Base-by-base conservation (phyloP, 2,888 invertebrate species). In the Frankliniella intonsa region DNA sequence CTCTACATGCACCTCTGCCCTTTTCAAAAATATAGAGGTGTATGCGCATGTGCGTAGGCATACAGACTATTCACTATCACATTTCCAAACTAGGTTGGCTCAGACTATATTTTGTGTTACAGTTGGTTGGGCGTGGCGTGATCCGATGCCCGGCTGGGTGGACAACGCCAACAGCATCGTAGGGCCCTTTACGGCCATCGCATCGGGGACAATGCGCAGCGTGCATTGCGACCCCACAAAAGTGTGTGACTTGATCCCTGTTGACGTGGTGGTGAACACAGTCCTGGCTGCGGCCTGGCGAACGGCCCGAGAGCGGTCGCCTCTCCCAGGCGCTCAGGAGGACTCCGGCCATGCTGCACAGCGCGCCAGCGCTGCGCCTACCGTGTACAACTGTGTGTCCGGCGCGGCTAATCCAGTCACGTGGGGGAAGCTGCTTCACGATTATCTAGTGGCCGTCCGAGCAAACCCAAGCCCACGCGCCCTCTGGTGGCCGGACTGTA, bases 101-200 rank as follows among this genome's bases (percentile, higher is more conserved):
- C 38, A 38, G 38, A 38, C 38, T 38, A 3, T 38, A 38, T 5
- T n/a, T n/a, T 38, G 38, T 38, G 38, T 88, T 88, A 49, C 87
- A 94, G 94, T 98, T 51, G 92, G 93, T 0, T 95, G 96, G 5
- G 91, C 94, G 0, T 90, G 90, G 86, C 92, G 92, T 84, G 94
- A 95, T 85, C 95, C 95, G 0, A 87, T 92, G 83, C 92, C 93
- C 0, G 97, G 97, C 12, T 97, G 96, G 96, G 92, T 97, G 82
- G 96, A 97, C 87, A 96, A 95, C 85, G 89, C 95, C 81, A 96
- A 97, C 86, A 97, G 97, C 1, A 94, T 96, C 0, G 95, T 95
- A 1, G 96, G 96, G 85, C 86, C 89, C 86, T 85, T 88, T 81
- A 86, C 85, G n/a, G 86, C 86, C 5, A 84, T 87, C 8, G 89